Evolutionary conservation across 2,888 invertebrate genomes (phyloP).

Genomic region (Chorisops tibialis): DNA sequence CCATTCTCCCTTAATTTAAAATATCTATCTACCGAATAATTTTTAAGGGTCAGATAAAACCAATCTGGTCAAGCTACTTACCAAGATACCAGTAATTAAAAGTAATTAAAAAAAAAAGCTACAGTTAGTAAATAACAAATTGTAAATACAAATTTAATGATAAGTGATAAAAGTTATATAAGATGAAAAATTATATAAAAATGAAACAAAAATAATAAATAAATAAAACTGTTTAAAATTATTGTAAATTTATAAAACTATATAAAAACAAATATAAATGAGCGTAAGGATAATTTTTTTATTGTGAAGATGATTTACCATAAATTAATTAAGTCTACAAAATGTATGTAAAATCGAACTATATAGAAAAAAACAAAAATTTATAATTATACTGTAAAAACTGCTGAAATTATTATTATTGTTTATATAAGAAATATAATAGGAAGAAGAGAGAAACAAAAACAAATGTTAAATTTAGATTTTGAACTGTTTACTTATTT

Average conservation of each 20-base stretch:
- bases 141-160: background rate
- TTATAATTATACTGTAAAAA: no score
- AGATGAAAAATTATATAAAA: background rate
- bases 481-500: background rate
- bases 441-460: background rate
- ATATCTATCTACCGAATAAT: no score
- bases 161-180: background rate
- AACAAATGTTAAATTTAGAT: conserved; percentile 2
- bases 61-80: no score
- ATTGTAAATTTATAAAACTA: background rate
- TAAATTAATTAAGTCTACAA: background rate
- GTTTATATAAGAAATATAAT: background rate
- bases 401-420: background rate
- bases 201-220: background rate
- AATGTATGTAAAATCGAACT: background rate
- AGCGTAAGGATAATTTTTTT: background rate
- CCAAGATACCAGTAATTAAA: no score
- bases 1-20: no score
- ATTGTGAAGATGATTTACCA: background rate
- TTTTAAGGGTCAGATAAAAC: no score
- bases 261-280: background rate
- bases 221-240: background rate
- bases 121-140: background rate
- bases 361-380: background rate
- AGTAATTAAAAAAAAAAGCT: background rate